Conservation (phyloP, 1,140 invertebrate species). For the Eubasilissa regina region DNA sequence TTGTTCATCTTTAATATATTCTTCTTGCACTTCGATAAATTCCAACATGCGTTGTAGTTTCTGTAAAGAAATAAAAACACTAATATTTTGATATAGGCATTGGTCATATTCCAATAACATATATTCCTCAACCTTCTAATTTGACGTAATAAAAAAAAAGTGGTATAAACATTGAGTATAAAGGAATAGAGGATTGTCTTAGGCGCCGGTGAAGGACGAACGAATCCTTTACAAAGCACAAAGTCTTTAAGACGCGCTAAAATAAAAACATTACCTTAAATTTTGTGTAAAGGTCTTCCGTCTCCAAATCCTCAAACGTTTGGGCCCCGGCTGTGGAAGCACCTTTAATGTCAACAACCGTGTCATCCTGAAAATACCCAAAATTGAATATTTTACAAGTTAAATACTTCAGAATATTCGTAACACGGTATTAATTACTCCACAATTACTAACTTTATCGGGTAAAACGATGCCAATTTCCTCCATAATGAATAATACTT, state of each 20-base stretch:
- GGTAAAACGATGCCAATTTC: conserved; percentile 70
- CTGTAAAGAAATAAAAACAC: conserved; percentile 69
- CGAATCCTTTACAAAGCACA: no score
- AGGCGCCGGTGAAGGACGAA: no score
- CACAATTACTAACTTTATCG: conserved; percentile 65
- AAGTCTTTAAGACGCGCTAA: background rate
- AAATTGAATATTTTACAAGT: background rate
- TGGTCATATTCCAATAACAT: no score
- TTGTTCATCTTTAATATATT: conserved; percentile 99
- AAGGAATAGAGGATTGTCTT: no score
- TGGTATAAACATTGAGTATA: no score
- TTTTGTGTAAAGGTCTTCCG: conserved; percentile 93
- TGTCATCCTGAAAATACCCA: conserved; percentile 66
- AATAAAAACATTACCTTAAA: conserved; percentile 81
- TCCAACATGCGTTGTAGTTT: conserved; percentile 97
- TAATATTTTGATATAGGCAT: no score
- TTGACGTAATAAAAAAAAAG: no score
- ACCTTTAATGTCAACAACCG: conserved; percentile 67
- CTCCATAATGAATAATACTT: conserved; percentile 64
- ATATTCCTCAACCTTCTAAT: no score
- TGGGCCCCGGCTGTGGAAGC: conserved; percentile 65
- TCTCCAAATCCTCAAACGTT: conserved; percentile 63
- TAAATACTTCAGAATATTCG: background rate
- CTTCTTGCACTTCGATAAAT: conserved; percentile 97
- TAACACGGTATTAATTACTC: background rate